Percentiles rank a stretch among this genome's conserved stretches.
Conservation (phyloP, 2,888 invertebrate species). For the Diplazon laetatorius region DNA sequence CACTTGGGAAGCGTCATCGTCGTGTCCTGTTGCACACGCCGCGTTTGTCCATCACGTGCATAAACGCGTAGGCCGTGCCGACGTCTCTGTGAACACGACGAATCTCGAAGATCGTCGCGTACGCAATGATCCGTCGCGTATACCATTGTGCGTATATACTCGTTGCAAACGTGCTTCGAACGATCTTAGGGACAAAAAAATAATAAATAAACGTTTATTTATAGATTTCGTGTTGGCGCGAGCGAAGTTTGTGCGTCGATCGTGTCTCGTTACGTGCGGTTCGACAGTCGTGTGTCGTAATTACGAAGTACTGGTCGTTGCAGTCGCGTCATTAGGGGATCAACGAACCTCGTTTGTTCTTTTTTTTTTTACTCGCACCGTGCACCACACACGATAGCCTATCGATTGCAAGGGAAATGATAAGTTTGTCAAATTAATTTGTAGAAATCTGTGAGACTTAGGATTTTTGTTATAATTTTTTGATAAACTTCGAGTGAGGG, state of each 20-base stretch:
- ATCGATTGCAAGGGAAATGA: no score
- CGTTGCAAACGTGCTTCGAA: conserved; percentile 23
- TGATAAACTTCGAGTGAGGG: no score
- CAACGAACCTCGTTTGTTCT: conserved; percentile 14
- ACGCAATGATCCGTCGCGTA: conserved; percentile 16
- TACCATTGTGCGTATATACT: conserved; percentile 17
- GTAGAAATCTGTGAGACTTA: no score
- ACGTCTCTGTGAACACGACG: neutral
- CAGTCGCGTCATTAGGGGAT: conserved; percentile 1
- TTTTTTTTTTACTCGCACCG: neutral
- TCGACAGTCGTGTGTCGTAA: conserved; percentile 6
- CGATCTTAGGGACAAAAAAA: conserved; percentile 37
- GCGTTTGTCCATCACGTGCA: conserved; percentile 21
- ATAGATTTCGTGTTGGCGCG: conserved; percentile 46
- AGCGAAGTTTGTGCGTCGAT: conserved; percentile 42
- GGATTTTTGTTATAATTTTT: no score
- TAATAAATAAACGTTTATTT: no score
- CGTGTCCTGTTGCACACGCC: conserved; percentile 27
- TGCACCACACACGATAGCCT: no score
- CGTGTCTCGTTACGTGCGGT: neutral
- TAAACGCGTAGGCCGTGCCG: neutral
- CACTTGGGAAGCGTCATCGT: no score
- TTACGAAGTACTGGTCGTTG: conserved; percentile 18
- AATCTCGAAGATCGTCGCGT: conserved; percentile 32
- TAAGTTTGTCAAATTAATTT: no score